These are phyloP conservation scores for Agrilus planipennis DNA, from an alignment of 1,140 invertebrate genomes.

Conservation along the genomic window DNA sequence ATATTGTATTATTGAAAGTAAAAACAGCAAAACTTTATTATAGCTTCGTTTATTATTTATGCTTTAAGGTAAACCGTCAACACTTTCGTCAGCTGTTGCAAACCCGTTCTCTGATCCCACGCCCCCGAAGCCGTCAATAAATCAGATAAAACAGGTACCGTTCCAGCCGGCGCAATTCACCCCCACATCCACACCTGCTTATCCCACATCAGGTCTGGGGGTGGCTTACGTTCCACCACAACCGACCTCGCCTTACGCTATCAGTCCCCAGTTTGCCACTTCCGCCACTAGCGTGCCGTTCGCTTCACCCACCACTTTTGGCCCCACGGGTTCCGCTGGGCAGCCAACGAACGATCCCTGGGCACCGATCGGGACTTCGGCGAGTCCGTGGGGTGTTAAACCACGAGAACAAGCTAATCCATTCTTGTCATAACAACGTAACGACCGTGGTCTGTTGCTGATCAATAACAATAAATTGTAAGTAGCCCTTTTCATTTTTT, in stretches of 20 bases:
- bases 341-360: constrained; percentile 24
- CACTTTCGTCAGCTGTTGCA: constrained; percentile 11
- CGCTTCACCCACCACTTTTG: constrained; percentile 7
- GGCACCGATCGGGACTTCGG: constrained; percentile 22
- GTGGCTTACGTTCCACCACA: neutral
- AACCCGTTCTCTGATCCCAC: constrained; percentile 38
- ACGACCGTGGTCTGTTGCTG: too few species aligned
- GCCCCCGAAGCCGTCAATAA: constrained; percentile 37
- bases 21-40: constrained; percentile 1
- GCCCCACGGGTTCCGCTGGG: constrained; percentile 4
- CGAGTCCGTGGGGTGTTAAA: constrained; percentile 27
- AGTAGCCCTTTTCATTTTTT: too few species aligned
- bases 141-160: constrained; percentile 41
- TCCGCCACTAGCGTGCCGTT: constrained; percentile 6
- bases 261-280: neutral
- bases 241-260: neutral
- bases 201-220: neutral
- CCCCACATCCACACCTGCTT: constrained; percentile 2
- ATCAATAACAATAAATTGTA: too few species aligned
- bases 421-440: constrained; percentile 28
- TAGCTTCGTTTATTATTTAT: constrained; percentile 2
- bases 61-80: constrained; percentile 23
- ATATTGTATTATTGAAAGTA: too few species aligned
- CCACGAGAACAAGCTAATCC: constrained; percentile 30
- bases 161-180: constrained; percentile 26